phyloP scores from a whole-genome alignment of 2,797 vertebrate genomes.

The Halcyon badia region DNA sequence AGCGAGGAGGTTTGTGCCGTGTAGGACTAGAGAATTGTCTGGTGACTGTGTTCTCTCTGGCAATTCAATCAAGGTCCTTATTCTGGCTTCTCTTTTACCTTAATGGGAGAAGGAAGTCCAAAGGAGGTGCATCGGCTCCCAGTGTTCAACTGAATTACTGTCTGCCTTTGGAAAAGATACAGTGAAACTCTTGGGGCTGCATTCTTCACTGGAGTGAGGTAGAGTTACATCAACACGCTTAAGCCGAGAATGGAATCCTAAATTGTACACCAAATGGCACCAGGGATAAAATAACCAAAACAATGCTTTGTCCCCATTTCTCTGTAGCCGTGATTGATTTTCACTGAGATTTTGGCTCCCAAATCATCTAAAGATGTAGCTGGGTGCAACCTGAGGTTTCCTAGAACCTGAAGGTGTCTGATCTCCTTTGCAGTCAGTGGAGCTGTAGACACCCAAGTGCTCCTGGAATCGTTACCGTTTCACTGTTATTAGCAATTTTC shows the following conservation, averaged over 20 bases:
- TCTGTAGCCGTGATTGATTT: neutral
- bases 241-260: neutral
- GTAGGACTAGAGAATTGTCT: neutral
- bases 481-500: neutral
- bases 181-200: neutral
- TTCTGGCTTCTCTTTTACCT: neutral
- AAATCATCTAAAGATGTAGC: neutral
- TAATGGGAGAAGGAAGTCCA: neutral
- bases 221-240: neutral
- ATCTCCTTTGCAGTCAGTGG: neutral
- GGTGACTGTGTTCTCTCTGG: neutral
- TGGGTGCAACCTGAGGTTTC: neutral
- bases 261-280: neutral
- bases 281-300: neutral
- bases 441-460: neutral
- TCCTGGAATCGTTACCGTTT: neutral
- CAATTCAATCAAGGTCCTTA: neutral
- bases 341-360: neutral
- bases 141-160: neutral
- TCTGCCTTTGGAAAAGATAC: neutral
- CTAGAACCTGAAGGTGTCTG: neutral
- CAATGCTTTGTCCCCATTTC: neutral
- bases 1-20: fast-evolving
- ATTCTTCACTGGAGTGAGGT: conserved; percentile 53
- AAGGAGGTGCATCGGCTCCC: neutral